Conservation (phyloP, 1,140 invertebrate species). For the Macrosteles quadrilineatus region DNA sequence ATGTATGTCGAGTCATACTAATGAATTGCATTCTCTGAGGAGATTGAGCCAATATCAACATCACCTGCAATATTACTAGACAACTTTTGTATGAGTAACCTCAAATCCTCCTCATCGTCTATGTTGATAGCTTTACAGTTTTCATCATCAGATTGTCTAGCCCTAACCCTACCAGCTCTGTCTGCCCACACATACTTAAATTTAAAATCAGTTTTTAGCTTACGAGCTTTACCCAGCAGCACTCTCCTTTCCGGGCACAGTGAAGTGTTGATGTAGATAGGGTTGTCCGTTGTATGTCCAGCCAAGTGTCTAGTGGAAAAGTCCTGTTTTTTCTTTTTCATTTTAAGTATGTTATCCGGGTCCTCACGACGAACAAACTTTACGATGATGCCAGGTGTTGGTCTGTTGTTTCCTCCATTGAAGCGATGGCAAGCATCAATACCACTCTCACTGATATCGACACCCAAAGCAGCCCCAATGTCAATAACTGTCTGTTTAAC, state of each 20-base stretch:
- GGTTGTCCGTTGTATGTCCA: slow-evolving; percentile 7
- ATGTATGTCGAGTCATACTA: no score
- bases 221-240: slow-evolving; percentile 8
- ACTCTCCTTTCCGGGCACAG: slow-evolving; percentile 5
- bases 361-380: slow-evolving; percentile 18
- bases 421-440: slow-evolving; percentile 21
- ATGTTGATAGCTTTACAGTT: neutral
- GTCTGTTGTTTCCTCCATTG: neutral
- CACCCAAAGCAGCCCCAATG: neutral
- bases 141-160: neutral
- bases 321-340: slow-evolving; percentile 6
- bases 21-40: no score
- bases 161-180: neutral
- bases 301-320: slow-evolving; percentile 11
- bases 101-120: neutral
- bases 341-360: neutral
- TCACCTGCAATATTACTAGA: no score
- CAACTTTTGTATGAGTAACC: slow-evolving; percentile 32
- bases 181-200: neutral
- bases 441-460: neutral
- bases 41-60: no score
- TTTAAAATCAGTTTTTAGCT: slow-evolving; percentile 1
- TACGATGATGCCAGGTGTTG: neutral
- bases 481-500: slow-evolving; percentile 24
- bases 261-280: slow-evolving; percentile 20